phyloP scores from a whole-genome alignment of 2,888 invertebrate species.

The Drosophila barbarae region DNA sequence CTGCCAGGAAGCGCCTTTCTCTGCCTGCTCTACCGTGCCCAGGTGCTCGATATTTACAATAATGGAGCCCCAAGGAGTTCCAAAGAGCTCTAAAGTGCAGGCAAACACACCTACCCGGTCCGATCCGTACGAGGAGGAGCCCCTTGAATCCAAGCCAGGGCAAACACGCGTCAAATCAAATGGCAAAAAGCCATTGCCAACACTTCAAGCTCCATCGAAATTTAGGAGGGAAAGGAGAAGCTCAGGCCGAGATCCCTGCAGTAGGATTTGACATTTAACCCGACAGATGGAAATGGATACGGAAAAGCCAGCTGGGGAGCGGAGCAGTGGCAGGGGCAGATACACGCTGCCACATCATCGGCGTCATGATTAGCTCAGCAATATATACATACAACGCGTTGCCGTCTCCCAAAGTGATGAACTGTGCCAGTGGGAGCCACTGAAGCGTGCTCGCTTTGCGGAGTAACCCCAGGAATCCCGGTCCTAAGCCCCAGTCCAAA shows the following conservation, averaged over 20 bases:
- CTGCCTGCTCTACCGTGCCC: constrained; percentile 11
- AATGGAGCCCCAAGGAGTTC: constrained; percentile 49
- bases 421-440: constrained; percentile 44
- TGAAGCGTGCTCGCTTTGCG: constrained; percentile 30
- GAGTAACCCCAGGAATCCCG: constrained; percentile 7
- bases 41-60: constrained; percentile 64
- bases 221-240: not conserved
- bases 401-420: constrained; percentile 49
- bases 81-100: constrained; percentile 67
- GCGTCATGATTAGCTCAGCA: constrained; percentile 50
- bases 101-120: constrained; percentile 45
- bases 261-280: constrained; percentile 44
- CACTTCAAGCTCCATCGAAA: constrained; percentile 40
- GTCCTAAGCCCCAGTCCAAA: constrained; percentile 29
- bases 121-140: not conserved
- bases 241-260: constrained; percentile 10
- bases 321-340: not conserved
- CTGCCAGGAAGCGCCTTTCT: constrained; percentile 31
- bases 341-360: constrained; percentile 37
- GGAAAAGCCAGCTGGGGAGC: constrained; percentile 9
- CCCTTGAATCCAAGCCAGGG: constrained; percentile 8
- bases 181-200: constrained; percentile 46
- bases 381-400: constrained; percentile 15
- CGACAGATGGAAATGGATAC: constrained; percentile 32
- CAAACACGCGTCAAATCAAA: constrained; percentile 48